Percentiles rank a stretch among this genome's conserved stretches.
Evolutionary conservation across 2,797 vertebrate genomes (phyloP).

Genomic region (Crenichthys baileyi): DNA sequence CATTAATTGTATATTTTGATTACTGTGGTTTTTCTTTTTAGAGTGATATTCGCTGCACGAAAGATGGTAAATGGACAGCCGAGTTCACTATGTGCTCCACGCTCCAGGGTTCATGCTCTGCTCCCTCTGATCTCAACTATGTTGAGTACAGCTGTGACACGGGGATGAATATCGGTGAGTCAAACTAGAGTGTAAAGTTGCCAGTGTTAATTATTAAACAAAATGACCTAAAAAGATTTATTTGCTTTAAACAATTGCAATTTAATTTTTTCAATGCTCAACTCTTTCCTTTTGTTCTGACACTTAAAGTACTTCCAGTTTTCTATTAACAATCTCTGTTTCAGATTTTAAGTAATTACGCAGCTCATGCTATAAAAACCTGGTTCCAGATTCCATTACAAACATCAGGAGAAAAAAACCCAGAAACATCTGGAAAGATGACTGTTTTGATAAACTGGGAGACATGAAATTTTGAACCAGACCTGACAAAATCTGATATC

Average conservation of each 20-base stretch:
- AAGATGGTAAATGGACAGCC: constrained; percentile 90
- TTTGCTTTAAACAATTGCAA: not conserved
- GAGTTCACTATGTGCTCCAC: constrained; percentile 88
- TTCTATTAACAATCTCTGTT: not conserved
- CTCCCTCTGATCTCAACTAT: constrained; percentile 81
- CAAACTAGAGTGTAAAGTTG: not conserved
- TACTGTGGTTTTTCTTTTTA: constrained; percentile 52
- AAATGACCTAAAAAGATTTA: constrained; percentile 6
- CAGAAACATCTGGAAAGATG: constrained; percentile 4
- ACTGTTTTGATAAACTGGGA: not conserved
- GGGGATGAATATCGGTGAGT: constrained; percentile 88
- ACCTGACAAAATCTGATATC: not conserved
- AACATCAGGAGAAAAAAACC: not conserved
- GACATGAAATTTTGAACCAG: not conserved
- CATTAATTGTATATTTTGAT: not conserved
- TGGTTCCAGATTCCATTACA: not conserved
- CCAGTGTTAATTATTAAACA: constrained; percentile 3
- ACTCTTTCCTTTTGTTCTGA: not conserved
- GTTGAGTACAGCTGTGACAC: constrained; percentile 92
- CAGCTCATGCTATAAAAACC: not conserved
- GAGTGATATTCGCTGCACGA: constrained; percentile 88
- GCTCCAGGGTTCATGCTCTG: constrained; percentile 84
- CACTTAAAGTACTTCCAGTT: not conserved
- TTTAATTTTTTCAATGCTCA: not conserved
- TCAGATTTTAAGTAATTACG: constrained; percentile 6